Evolutionary conservation across 2,888 invertebrate genomes (phyloP).

Genomic region (Bellardia pandia): DNA sequence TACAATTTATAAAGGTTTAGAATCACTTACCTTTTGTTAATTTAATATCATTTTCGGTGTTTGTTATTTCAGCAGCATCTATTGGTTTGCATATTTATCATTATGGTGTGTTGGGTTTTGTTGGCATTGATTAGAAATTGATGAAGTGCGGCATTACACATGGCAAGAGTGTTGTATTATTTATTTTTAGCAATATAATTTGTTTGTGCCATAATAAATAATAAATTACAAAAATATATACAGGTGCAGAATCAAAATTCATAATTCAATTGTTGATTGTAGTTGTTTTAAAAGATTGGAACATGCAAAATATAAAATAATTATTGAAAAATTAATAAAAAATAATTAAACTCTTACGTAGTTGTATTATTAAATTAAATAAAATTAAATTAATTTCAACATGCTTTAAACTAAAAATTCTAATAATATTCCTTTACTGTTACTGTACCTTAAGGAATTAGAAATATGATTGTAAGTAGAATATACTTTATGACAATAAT

Average conservation of each 20-base stretch:
- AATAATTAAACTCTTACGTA: not conserved
- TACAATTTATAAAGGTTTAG: no score
- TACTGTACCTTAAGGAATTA: no score
- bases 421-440: no score
- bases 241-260: slow-evolving; percentile 51
- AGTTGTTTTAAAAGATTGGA: slow-evolving; percentile 38
- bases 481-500: no score
- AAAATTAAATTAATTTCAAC: not conserved
- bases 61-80: slow-evolving; percentile 77
- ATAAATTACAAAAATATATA: slow-evolving; percentile 31
- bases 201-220: slow-evolving; percentile 58
- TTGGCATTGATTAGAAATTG: slow-evolving; percentile 4
- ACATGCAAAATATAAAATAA: slow-evolving; percentile 58
- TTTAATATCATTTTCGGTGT: slow-evolving; percentile 79
- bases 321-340: not conserved
- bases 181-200: slow-evolving; percentile 57
- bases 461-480: no score
- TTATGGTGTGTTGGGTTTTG: slow-evolving; percentile 10
- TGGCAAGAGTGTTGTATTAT: slow-evolving; percentile 47
- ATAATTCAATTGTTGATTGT: slow-evolving; percentile 44
- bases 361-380: not conserved
- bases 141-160: slow-evolving; percentile 63
- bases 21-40: slow-evolving; percentile 82
- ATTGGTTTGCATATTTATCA: slow-evolving; percentile 24
- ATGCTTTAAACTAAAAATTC: slow-evolving; percentile 16